These are phyloP conservation scores for Melinopterus prodromus DNA, from an alignment of 2,888 invertebrate genomes.

Conservation along the genomic window DNA sequence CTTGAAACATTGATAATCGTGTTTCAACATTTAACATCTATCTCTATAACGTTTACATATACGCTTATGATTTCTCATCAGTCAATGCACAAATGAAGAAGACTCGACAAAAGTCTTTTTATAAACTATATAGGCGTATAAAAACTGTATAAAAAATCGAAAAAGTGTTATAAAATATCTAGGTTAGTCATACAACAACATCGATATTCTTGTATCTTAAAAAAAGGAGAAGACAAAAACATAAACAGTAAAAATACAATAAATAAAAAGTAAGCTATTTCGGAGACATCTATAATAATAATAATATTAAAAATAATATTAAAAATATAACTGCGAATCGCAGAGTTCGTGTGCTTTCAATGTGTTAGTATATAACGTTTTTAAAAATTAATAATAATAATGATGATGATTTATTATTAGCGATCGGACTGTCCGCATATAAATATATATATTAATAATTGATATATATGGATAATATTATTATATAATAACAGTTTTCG, in stretches of 20 bases:
- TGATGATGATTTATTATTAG: slow-evolving; percentile 36
- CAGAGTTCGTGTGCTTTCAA: slow-evolving; percentile 60
- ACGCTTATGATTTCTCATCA: slow-evolving; percentile 40
- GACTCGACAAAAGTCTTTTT: slow-evolving; percentile 44
- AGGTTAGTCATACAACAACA: slow-evolving; percentile 48
- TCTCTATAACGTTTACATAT: slow-evolving; percentile 27
- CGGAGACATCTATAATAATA: slow-evolving; percentile 39
- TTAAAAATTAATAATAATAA: slow-evolving; percentile 50
- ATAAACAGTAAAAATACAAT: slow-evolving; percentile 32
- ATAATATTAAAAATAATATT: slow-evolving; percentile 17
- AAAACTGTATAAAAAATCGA: slow-evolving; percentile 26
- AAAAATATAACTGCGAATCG: slow-evolving; percentile 38
- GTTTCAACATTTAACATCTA: slow-evolving; percentile 30
- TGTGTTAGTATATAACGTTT: slow-evolving; percentile 58
- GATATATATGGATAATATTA: slow-evolving; percentile 41
- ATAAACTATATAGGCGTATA: slow-evolving; percentile 29
- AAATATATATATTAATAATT: slow-evolving; percentile 29
- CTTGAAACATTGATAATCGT: neutral
- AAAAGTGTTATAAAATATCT: slow-evolving; percentile 49
- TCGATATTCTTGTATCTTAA: slow-evolving; percentile 58
- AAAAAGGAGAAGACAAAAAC: slow-evolving; percentile 31
- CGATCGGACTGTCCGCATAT: slow-evolving; percentile 60
- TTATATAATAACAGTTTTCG: slow-evolving; percentile 59
- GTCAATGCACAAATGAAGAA: slow-evolving; percentile 60
- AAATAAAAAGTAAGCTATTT: slow-evolving; percentile 48